phyloP scores from a whole-genome alignment of 1,140 invertebrate genomes.

The Calephelis nemesis region DNA sequence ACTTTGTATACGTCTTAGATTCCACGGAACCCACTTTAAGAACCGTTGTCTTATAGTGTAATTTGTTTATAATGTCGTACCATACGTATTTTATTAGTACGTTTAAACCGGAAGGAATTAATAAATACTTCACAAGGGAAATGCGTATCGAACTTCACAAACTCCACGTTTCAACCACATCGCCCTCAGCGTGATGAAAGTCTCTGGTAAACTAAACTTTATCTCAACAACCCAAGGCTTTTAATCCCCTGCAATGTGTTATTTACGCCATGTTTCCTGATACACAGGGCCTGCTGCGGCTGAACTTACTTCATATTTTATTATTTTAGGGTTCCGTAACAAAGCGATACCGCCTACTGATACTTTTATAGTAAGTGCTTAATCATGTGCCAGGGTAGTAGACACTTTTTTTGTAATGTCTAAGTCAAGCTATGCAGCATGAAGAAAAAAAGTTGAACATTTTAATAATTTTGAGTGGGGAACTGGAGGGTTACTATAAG shows the following conservation, averaged over 20 bases:
- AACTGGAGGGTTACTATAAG: no score
- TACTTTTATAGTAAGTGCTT: no score
- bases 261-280: background rate
- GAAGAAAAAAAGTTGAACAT: no score
- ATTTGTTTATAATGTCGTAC: background rate
- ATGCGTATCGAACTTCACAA: slow-evolving; percentile 1
- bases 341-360: no score
- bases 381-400: no score
- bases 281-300: background rate
- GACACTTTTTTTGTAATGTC: no score
- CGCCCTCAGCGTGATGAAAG: background rate
- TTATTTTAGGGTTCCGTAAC: no score
- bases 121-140: slow-evolving; percentile 16
- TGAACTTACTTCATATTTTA: background rate
- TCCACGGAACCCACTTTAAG: no score
- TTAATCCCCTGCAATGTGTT: background rate
- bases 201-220: background rate
- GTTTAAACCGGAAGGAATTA: slow-evolving; percentile 8
- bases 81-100: background rate
- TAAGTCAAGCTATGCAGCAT: no score
- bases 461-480: no score
- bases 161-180: slow-evolving; percentile 1
- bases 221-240: background rate
- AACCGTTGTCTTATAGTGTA: background rate
- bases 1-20: no score